Evolutionary conservation across 2,113 vertebrate genomes (phyloP), one percentile per base, ranked within the genome.

Genomic region (Corythoichthys haematopterus): DNA sequence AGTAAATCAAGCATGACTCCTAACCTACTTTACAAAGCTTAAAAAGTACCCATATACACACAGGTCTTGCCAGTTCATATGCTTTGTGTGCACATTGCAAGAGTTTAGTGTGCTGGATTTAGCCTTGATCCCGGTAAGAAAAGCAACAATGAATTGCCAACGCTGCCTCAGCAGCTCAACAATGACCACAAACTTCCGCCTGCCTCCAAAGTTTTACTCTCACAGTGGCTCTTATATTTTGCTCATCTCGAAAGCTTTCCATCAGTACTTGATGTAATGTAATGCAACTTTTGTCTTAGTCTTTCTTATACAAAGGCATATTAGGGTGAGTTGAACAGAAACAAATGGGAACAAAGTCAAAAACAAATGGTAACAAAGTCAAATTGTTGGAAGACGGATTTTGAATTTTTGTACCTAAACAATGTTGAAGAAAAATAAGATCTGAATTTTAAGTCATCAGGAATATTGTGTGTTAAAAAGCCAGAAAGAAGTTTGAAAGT

Each of bases 131-230:
- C 76, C 63, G 64, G 37, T 5, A 61, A 84, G 20, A 80, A 78
- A 80, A 84, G 66, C 64, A 70, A 57, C 28, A 35, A 57, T 11
- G 47, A 61, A 48, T 48, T 58, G 51, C 66, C 62, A 80, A 33
- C 13, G 51, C 82, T 74, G 80, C 64, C 71, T 84, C 78, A 87
- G 84, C 80, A 86, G 76, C 68, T 79, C 63, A 77, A 46, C 5
- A 6, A 48, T 69, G 71, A 83, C 86, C 86, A 81, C 86, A 85
- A 15, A 70, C 74, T 89, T 91, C 87, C 86, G 80, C 74, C 52
- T 66, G 59, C 45, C 64, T 74, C 3, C 15, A 20, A 3, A 40
- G 1, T n/a, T 55, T 75, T 37, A 66, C 20, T 61, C 45, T 53
- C 47, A 52, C n/a, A 66, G 15, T 45, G 2, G 28, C 33, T 50